Evolutionary conservation across 2,797 vertebrate species (phyloP).

Genomic region (Dromococcyx pavoninus): DNA sequence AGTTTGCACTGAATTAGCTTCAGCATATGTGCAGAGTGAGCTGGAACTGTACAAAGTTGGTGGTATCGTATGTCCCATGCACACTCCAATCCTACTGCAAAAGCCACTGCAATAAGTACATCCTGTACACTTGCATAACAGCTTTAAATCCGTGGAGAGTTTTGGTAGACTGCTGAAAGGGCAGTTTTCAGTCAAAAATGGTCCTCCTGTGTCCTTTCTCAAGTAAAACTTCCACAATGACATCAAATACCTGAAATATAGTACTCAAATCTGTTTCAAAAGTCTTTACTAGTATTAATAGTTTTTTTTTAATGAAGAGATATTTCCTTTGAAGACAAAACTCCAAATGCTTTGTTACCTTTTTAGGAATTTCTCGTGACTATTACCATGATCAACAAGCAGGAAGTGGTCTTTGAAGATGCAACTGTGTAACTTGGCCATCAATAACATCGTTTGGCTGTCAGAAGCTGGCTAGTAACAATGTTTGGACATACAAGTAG

Average conservation of each 20-base stretch:
- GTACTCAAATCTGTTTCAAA: neutral
- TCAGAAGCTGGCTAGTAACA: neutral
- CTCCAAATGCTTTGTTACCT: neutral
- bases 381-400: rapidly evolving
- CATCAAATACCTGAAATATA: neutral
- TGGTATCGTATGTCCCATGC: rapidly evolving
- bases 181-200: rapidly evolving
- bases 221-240: neutral
- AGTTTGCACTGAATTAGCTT: neutral
- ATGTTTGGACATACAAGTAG: neutral
- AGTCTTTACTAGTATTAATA: neutral
- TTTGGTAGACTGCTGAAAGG: neutral
- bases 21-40: neutral
- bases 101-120: neutral
- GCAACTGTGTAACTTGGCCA: neutral
- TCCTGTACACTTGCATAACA: neutral
- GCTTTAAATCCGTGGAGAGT: neutral
- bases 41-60: neutral
- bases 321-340: neutral
- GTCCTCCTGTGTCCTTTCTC: neutral
- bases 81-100: neutral
- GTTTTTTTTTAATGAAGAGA: neutral
- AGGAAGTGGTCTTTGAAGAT: neutral
- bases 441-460: neutral
- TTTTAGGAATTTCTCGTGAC: neutral